Conservation (phyloP, 92 coral and sea anemone species). For the Blastomussa wellsi region DNA sequence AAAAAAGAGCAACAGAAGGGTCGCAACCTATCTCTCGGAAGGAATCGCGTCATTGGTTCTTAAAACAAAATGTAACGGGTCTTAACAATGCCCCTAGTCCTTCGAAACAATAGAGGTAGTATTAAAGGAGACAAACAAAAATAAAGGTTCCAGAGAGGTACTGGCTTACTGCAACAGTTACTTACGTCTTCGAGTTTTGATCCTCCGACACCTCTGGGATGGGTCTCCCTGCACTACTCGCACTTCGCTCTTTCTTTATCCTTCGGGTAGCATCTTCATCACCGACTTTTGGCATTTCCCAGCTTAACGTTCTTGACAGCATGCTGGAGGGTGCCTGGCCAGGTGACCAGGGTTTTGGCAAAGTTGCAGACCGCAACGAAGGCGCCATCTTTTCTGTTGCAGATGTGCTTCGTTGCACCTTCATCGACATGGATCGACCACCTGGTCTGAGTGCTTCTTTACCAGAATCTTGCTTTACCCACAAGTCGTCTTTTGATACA, state of each 20-base stretch:
- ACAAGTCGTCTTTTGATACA: constrained; percentile 48
- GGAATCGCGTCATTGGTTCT: too few relatives aligned
- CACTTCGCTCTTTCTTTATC: constrained; percentile 23
- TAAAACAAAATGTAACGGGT: too few relatives aligned
- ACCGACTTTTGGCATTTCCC: constrained; percentile 48
- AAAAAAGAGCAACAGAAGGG: too few relatives aligned
- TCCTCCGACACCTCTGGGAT: constrained; percentile 43
- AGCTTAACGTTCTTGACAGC: constrained; percentile 70
- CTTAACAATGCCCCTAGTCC: neutral
- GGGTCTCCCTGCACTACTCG: constrained; percentile 16
- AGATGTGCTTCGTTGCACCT: constrained; percentile 25
- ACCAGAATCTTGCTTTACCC: constrained; percentile 61
- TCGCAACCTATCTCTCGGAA: too few relatives aligned
- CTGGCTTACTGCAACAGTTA: too few relatives aligned
- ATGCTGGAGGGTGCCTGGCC: constrained; percentile 47
- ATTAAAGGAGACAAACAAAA: too few relatives aligned
- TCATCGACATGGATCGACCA: constrained; percentile 40
- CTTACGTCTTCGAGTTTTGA: constrained; percentile 20
- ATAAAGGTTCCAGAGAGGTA: too few relatives aligned
- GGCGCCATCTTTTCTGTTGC: constrained; percentile 16
- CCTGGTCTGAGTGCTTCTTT: constrained; percentile 35
- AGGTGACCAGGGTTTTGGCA: constrained; percentile 89
- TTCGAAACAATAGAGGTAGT: neutral
- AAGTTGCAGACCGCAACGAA: constrained; percentile 69
- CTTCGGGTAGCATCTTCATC: neutral